These are phyloP conservation scores for Tiliacea citrago DNA, from an alignment of 2,888 invertebrate genomes.

Conservation along the genomic window DNA sequence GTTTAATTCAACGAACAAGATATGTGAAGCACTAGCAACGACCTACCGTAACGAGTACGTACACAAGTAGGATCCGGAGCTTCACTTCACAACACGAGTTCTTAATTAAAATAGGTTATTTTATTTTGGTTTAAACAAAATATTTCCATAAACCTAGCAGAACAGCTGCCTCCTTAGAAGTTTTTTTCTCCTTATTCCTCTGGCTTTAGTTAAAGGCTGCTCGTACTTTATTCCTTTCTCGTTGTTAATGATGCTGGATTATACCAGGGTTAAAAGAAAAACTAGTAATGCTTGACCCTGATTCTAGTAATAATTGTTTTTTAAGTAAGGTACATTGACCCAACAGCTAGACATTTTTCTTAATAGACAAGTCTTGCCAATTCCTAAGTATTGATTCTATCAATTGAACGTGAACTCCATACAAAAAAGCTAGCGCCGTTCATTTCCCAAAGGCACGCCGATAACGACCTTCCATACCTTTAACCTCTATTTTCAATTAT, in stretches of 20 bases:
- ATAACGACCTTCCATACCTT: slow-evolving; percentile 85
- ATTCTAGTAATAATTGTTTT: neutral
- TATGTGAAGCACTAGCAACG: slow-evolving; percentile 3
- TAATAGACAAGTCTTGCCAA: slow-evolving; percentile 21
- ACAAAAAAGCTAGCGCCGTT: slow-evolving; percentile 78
- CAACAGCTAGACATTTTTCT: slow-evolving; percentile 8
- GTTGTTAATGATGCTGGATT: slow-evolving; percentile 2
- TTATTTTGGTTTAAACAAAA: slow-evolving; percentile 2
- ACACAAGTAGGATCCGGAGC: neutral
- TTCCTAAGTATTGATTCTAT: slow-evolving; percentile 71
- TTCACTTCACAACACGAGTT: neutral
- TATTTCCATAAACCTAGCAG: neutral
- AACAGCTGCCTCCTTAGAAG: neutral
- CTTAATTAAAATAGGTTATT: neutral
- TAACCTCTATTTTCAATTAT: slow-evolving; percentile 87
- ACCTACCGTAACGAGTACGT: neutral
- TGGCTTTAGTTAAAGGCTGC: slow-evolving; percentile 10
- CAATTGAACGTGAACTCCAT: slow-evolving; percentile 76
- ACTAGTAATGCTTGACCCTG: neutral
- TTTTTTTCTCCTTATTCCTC: slow-evolving; percentile 8
- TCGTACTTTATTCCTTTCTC: slow-evolving; percentile 8
- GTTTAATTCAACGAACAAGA: slow-evolving; percentile 12
- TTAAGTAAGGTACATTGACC: neutral
- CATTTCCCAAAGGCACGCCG: slow-evolving; percentile 83
- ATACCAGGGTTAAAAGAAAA: neutral